Evolutionary conservation across 2,797 vertebrate species (phyloP).

Genomic region (Aldrovandia affinis): DNA sequence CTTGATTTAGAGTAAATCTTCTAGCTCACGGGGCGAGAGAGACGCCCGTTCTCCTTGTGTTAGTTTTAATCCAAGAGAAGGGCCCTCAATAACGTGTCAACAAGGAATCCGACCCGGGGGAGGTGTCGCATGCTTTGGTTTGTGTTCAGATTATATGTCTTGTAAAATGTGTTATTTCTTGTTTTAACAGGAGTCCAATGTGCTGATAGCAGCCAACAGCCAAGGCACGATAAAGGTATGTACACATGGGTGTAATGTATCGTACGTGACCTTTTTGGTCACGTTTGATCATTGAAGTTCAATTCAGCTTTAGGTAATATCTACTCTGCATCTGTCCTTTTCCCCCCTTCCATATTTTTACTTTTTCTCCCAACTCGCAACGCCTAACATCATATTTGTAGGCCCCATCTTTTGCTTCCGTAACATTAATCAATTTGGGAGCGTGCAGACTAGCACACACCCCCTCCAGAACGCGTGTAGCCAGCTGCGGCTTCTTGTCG

Average conservation of each 20-base stretch:
- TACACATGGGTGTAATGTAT: constrained; percentile 4
- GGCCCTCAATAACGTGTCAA: neutral
- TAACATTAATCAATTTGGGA: neutral
- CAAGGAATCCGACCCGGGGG: constrained; percentile 20
- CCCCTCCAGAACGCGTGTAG: too few species aligned
- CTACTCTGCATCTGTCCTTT: neutral
- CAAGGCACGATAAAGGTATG: constrained; percentile 99
- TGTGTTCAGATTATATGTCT: neutral
- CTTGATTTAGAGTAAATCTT: neutral
- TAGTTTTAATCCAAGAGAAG: neutral
- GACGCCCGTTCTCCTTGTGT: neutral
- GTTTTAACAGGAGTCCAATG: constrained; percentile 90
- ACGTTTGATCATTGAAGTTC: too few species aligned
- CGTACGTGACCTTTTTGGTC: neutral
- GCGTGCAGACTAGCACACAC: neutral
- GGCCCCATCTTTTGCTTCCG: neutral
- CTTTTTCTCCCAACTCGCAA: neutral
- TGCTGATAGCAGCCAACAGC: constrained; percentile 99
- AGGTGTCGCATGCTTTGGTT: neutral
- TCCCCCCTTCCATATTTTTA: neutral
- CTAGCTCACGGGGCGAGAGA: neutral
- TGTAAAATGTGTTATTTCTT: constrained; percentile 28
- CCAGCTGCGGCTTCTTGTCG: too few species aligned
- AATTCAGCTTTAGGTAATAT: neutral
- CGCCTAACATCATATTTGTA: neutral